These are phyloP conservation scores for Netelia inedita DNA, from an alignment of 2,888 invertebrate species.

Conservation along the genomic window DNA sequence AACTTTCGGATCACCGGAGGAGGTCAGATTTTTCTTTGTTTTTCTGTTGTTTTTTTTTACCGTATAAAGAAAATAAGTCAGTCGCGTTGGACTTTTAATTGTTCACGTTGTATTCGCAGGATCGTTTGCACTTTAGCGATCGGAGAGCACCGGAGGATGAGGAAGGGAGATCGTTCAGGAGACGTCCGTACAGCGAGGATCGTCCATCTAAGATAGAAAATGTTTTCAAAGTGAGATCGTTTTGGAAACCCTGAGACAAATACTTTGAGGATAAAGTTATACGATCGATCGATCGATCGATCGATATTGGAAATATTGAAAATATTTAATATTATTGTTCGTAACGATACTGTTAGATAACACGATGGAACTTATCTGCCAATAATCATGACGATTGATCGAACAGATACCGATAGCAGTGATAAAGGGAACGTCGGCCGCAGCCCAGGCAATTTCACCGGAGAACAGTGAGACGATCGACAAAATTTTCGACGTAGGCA, in stretches of 20 bases:
- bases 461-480: conserved; percentile 77
- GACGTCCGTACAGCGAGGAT: conserved; percentile 18
- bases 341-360: too few species aligned
- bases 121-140: conserved; percentile 51
- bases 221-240: conserved; percentile 63
- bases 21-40: conserved; percentile 59
- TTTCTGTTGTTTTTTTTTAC: conserved; percentile 4
- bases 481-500: conserved; percentile 77
- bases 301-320: too few species aligned
- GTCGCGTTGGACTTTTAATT: not conserved
- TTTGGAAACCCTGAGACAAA: not conserved
- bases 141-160: conserved; percentile 39
- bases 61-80: not conserved
- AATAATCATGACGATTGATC: conserved; percentile 35
- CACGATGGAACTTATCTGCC: not conserved
- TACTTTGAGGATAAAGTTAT: not conserved
- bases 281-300: too few species aligned
- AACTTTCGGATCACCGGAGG: conserved; percentile 56
- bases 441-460: conserved; percentile 78
- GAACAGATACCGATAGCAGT: conserved; percentile 81
- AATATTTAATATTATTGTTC: too few species aligned
- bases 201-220: conserved; percentile 54
- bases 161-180: conserved; percentile 41
- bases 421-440: conserved; percentile 78
- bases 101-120: conserved; percentile 20